These are phyloP conservation scores for Beroe forskalii DNA, from an alignment of 37 sponge, comb jelly and placozoan genomes.

Conservation along the genomic window DNA sequence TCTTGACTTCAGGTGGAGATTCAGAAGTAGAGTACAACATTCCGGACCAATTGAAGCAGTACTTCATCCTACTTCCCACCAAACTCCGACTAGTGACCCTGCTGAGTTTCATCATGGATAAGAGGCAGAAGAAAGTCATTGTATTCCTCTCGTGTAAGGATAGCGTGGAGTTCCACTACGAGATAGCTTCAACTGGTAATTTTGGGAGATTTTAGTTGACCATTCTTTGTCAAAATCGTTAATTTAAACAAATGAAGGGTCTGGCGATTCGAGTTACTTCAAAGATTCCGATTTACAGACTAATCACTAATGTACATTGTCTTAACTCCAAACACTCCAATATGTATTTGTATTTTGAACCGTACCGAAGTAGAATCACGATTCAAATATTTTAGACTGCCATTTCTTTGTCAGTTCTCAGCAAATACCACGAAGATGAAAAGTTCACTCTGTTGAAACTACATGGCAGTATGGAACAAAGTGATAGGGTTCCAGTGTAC, in stretches of 20 bases:
- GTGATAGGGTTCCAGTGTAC: conserved; percentile 39
- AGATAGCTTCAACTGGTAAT: conserved; percentile 12
- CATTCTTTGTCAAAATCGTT: no score
- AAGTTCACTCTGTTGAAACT: conserved; percentile 37
- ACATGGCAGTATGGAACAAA: conserved; percentile 44
- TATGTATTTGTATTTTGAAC: no score
- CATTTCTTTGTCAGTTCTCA: background rate
- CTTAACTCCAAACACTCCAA: no score
- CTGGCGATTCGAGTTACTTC: no score
- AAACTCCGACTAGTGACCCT: conserved; percentile 5
- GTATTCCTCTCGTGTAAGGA: conserved; percentile 42
- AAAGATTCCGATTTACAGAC: no score
- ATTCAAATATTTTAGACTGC: no score
- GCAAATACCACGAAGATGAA: background rate
- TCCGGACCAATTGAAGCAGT: background rate
- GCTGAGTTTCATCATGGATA: conserved; percentile 14
- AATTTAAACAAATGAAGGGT: no score
- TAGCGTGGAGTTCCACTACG: conserved; percentile 40
- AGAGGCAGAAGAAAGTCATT: conserved; percentile 20
- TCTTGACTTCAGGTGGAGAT: background rate
- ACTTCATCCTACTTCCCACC: conserved; percentile 31
- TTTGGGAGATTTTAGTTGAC: no score
- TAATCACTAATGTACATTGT: no score
- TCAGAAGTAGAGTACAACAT: conserved; percentile 5
- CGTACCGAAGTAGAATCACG: no score